Conservation (phyloP, 1,140 invertebrate genomes). For the Yoshiicerus persimilis region DNA sequence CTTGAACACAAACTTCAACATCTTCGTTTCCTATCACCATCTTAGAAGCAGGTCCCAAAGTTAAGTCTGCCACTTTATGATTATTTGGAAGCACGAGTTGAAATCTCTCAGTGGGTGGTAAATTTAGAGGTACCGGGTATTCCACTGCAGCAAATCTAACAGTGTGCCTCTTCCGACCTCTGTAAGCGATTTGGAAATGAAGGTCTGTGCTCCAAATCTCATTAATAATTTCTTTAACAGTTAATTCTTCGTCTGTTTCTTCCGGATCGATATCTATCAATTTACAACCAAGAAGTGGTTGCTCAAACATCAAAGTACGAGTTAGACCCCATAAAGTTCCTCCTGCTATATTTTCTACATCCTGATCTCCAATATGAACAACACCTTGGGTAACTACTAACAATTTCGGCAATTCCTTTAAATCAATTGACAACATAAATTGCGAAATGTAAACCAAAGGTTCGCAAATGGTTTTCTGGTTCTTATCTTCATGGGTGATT, state of each 20-base stretch:
- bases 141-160: not conserved
- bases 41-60: not conserved
- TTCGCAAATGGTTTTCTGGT: not conserved
- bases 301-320: not conserved
- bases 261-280: not conserved
- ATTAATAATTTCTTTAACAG: not conserved
- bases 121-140: not conserved
- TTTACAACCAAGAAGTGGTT: not conserved
- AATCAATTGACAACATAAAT: not conserved
- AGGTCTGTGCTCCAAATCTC: not conserved
- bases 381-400: not conserved
- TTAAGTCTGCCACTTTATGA: not conserved
- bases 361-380: not conserved
- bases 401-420: not conserved
- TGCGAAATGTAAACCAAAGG: not conserved
- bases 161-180: not conserved
- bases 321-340: not conserved
- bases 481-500: not conserved
- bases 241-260: not conserved
- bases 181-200: not conserved
- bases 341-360: not conserved
- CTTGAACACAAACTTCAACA: not conserved
- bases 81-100: not conserved
- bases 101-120: constrained; percentile 9
- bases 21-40: not conserved